These are phyloP conservation scores for Serrognathus titanus DNA, from an alignment of 2,888 invertebrate species.

Conservation along the genomic window DNA sequence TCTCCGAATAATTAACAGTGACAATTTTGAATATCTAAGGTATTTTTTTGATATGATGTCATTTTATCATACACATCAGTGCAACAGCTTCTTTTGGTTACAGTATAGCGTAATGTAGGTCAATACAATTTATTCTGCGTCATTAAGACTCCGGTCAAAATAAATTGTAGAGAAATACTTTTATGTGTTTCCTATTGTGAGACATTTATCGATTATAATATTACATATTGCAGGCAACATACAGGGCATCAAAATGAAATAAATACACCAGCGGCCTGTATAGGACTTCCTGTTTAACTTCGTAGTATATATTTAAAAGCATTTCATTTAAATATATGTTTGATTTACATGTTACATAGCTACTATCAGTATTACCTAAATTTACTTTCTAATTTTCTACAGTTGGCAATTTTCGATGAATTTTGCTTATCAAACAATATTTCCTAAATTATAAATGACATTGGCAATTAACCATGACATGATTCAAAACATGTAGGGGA, in stretches of 20 bases:
- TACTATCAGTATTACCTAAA: constrained; percentile 14
- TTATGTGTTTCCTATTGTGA: too few relatives aligned
- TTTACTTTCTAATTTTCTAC: constrained; percentile 13
- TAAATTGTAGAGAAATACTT: too few relatives aligned
- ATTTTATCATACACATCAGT: too few relatives aligned
- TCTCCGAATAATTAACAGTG: background rate
- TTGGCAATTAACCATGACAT: too few relatives aligned
- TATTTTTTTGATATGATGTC: background rate
- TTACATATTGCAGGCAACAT: constrained; percentile 7
- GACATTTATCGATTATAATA: background rate
- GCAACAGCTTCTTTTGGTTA: too few relatives aligned
- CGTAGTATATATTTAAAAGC: constrained; percentile 8
- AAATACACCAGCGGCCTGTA: constrained; percentile 9
- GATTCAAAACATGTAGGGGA: background rate
- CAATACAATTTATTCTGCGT: too few relatives aligned
- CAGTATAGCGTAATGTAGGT: too few relatives aligned
- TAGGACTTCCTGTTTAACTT: constrained; percentile 2
- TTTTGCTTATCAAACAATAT: background rate
- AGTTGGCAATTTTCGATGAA: constrained; percentile 10
- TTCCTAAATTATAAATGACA: too few relatives aligned
- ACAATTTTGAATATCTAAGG: constrained; percentile 1
- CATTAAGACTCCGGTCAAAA: too few relatives aligned
- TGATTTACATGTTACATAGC: constrained; percentile 11
- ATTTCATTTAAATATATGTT: constrained; percentile 6
- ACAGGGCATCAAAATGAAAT: constrained; percentile 5